These are phyloP conservation scores for Falco peregrinus DNA, from an alignment of 2,797 vertebrate genomes.

Conservation along the genomic window DNA sequence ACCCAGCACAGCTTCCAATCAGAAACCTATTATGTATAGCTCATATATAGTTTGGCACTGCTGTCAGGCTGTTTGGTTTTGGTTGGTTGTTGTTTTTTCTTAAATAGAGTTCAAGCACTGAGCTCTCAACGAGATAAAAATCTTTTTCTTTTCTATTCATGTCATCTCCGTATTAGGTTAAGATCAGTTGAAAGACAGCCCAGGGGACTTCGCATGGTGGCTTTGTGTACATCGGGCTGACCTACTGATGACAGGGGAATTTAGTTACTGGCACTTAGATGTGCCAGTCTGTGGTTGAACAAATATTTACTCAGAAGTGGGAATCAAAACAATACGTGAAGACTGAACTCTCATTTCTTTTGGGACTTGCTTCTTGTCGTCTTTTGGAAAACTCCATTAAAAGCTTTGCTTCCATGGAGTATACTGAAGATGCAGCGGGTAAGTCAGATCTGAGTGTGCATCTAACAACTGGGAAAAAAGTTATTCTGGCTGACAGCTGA, in stretches of 20 bases:
- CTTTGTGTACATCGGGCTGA: background rate
- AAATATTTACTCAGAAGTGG: conserved; percentile 67
- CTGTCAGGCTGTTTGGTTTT: conserved; percentile 18
- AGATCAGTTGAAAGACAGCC: conserved; percentile 29
- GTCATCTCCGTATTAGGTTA: background rate
- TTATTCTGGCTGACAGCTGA: background rate
- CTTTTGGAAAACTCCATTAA: conserved; percentile 18
- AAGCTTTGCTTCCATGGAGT: background rate
- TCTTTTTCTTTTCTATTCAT: conserved; percentile 8
- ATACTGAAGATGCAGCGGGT: background rate
- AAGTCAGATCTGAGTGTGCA: background rate
- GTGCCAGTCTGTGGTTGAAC: background rate
- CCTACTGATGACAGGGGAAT: background rate
- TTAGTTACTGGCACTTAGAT: background rate
- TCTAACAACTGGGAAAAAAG: background rate
- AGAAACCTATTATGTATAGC: conserved; percentile 8
- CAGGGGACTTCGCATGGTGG: background rate
- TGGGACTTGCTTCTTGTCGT: conserved; percentile 30
- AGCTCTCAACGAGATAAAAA: conserved; percentile 33
- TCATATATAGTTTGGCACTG: conserved; percentile 20
- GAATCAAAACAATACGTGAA: conserved; percentile 49
- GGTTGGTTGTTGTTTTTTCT: background rate
- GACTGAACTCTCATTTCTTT: conserved; percentile 53
- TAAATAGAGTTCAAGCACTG: background rate
- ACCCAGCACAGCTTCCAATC: background rate